Evolutionary conservation across 2,797 vertebrate genomes (phyloP), one percentile per base, ranked within the genome.

Genomic region (Vireo griseus): DNA sequence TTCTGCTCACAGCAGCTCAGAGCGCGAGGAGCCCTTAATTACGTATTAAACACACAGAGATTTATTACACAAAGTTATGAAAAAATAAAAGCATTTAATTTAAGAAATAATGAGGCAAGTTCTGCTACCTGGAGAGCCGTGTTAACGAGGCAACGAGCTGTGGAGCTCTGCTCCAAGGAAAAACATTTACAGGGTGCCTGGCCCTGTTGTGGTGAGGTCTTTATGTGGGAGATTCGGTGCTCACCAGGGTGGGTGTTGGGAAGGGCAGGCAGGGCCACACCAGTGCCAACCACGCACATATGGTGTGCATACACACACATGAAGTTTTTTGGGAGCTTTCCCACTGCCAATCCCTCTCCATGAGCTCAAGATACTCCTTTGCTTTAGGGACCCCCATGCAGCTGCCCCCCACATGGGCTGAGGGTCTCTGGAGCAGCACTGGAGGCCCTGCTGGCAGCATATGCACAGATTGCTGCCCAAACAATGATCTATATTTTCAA

Each of bases 401-500:
- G 72, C 50, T 3, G 1, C 6, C n/a, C 50, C 76, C n/a, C 2
- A 0, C 0, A 0, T 8, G 48, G 66, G 52, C n/a, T 28, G 79
- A 16, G 91, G 39, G 44, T 33, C n/a, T 16, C 47, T 1, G 16
- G 51, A 22, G 61, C 9, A 0, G 10, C 48, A 44, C 71, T 45
- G 80, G 51, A 28, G 40, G 58, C 52, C 3, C 59, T 5, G 1
- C 24, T 48, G 26, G 57, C 1, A 71, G 50, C 48, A 25, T 28
- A 13, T 0, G 0, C 45, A 5, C 7, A 8, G 12, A 3, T 45
- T 15, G 13, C 74, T 37, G 4, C 71, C 88, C 92, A 79, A 90
- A 94, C 96, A 62, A 59, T 51, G 71, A 94, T 95, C 95, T 66
- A 39, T 83, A 80, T 81, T 97, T 97, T 96, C 97, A 95, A 88